These are phyloP conservation scores for Dolichoris vasculosae DNA, from an alignment of 1,140 invertebrate genomes.

Conservation along the genomic window DNA sequence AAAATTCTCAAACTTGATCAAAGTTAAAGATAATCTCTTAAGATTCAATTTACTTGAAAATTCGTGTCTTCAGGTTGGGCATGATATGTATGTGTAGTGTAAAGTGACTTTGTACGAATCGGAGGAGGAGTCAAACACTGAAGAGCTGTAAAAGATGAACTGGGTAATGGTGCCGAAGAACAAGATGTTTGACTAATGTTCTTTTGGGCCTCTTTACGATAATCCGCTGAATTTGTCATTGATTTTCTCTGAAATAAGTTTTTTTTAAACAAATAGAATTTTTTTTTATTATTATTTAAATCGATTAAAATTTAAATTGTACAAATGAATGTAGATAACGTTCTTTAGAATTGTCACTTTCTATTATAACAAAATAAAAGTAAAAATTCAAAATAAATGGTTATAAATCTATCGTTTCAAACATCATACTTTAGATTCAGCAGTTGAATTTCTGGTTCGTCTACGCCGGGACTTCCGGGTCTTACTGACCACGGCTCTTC, in stretches of 20 bases:
- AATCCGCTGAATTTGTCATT: slow-evolving; percentile 59
- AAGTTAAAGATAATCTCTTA: neutral
- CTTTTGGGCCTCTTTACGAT: slow-evolving; percentile 65
- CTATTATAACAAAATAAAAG: neutral
- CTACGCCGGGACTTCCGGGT: slow-evolving; percentile 64
- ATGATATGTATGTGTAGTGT: slow-evolving; percentile 68
- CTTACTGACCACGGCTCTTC: slow-evolving; percentile 60
- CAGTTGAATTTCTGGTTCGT: slow-evolving; percentile 60
- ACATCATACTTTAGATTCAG: slow-evolving; percentile 58
- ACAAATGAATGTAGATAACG: too few relatives aligned
- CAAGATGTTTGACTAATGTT: slow-evolving; percentile 51
- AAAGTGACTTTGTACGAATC: slow-evolving; percentile 68
- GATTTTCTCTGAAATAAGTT: slow-evolving; percentile 55
- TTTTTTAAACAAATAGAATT: neutral
- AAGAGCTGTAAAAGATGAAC: slow-evolving; percentile 53
- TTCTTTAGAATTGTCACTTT: neutral
- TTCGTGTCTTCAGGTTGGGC: slow-evolving; percentile 61
- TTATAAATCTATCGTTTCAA: neutral
- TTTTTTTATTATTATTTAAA: neutral
- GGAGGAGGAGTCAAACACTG: slow-evolving; percentile 59
- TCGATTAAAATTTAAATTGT: neutral
- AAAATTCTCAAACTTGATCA: neutral
- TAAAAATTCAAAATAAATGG: neutral
- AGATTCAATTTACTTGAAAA: slow-evolving; percentile 59
- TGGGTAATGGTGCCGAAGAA: slow-evolving; percentile 54